Evolutionary conservation across 2,888 invertebrate species (phyloP).

Genomic region (Teleogryllus oceanicus): DNA sequence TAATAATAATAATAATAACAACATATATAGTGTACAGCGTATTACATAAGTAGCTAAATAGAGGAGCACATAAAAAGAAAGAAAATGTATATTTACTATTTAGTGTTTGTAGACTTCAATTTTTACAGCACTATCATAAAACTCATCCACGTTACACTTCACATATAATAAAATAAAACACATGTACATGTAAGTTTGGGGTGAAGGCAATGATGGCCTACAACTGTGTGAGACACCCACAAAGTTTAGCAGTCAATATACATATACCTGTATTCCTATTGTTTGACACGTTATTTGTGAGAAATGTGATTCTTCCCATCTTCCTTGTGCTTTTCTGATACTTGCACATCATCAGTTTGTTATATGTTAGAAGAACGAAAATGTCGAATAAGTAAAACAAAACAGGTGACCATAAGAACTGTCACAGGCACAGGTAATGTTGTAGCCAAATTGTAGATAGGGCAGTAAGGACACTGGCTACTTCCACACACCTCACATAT

Average conservation of each 20-base stretch:
- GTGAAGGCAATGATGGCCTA: neutral
- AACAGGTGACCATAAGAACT: conserved; percentile 25
- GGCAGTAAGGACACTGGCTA: conserved; percentile 89
- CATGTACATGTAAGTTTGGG: neutral
- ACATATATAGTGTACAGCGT: too few species aligned
- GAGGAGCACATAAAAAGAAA: too few species aligned
- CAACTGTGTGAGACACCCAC: neutral
- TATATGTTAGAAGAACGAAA: conserved; percentile 22
- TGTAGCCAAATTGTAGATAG: conserved; percentile 69
- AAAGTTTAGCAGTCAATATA: conserved; percentile 2
- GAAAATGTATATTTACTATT: too few species aligned
- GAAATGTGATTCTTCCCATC: neutral
- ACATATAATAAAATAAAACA: neutral
- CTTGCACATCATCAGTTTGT: neutral
- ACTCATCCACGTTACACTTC: neutral
- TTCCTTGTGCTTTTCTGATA: neutral
- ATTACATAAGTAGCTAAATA: too few species aligned
- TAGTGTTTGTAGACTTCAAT: too few species aligned
- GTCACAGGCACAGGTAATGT: conserved; percentile 39
- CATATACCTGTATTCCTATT: neutral
- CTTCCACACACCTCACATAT: conserved; percentile 94
- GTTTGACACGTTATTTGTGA: neutral
- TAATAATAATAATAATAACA: too few species aligned
- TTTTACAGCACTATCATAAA: too few species aligned
- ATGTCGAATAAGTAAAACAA: conserved; percentile 31